Base-by-base conservation (phyloP, 1,140 invertebrate species). In the Tetramorium parvispinum region DNA sequence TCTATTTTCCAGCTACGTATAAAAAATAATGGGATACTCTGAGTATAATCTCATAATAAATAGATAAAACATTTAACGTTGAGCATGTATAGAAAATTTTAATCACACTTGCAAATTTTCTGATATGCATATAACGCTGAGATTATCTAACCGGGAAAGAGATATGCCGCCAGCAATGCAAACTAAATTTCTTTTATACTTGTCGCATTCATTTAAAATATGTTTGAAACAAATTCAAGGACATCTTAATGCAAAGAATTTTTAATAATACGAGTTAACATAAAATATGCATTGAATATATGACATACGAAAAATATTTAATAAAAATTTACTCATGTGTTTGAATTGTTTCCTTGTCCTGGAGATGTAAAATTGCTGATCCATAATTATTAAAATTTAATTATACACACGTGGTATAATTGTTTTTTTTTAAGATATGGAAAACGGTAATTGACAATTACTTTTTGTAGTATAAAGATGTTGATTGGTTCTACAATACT, bases 11-110 rank as follows among this genome's bases (percentile, higher is more conserved):
- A 46, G 11, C 46, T 46, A 46, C 11, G 46, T 46, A 46, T 13
- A 46, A 11, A 46, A 46, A 46, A 46, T 46, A 46, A 46, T 46
- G 46, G 11, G 46, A 13, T 46, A 3, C 11, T 46, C 46, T 46
- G 11, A 11, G 10, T 32, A 32, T 32, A 46, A 46, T 2, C 46
- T 46, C 46, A 3, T 46, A 46, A 46, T 46, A 3, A 61, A 3
- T 46, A 77, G 8, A 77, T 61, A 61, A 77, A 77, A 77, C 61
- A 49, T 61, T 24, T 59, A 13, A 24, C 37, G 2, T 61, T 49
- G n/a, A 75, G 32, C 24, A 10, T 51, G 16, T 6, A 61, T 46
- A 57, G 10, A 77, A 1, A 16, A 32, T 76, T 32, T 32, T 32
- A 32, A 32, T 32, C 32, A 32, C 32, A 32, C 32, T 32, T 32